Base-by-base conservation (phyloP, 2,113 vertebrate species). In the Planiliza haematocheilus region DNA sequence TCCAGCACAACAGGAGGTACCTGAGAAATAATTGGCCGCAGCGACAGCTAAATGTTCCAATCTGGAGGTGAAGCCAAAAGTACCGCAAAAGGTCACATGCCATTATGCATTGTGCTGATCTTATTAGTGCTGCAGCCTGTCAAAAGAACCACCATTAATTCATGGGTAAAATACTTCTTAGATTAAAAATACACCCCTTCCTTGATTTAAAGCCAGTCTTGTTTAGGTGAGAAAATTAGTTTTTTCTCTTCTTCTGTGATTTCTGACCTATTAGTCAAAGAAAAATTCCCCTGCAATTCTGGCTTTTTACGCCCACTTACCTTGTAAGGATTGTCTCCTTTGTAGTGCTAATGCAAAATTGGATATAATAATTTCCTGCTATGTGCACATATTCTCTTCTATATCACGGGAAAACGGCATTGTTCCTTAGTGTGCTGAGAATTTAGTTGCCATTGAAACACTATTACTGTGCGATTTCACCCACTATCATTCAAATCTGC, bases 21-120 rank as follows among this genome's bases (percentile, higher is more conserved):
- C 92, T 92, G 91, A 84, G 79, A 93, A 91, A 92, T 94, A 93
- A 94, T 92, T 93, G 92, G 90, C 91, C 89, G 81, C 91, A 84
- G 88, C 68, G 77, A 91, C 87, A 70, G 90, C 90, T 93, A 92
- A 94, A 92, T 92, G 89, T 91, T 90, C 91, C 90, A 85, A 90
- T 92, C 88, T 93, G 89, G 82, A 88, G 87, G 85, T 89, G 89
- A 92, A 91, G 87, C 84, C 82, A 82, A 85, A 88, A 88, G 86
- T 62, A 62, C 81, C 36, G 81, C 73, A 82, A 89, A 94, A 94
- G 93, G 93, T 94, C 92, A 93, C 46, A 72, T 80, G 61, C 80
- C 83, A 86, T 93, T 91, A 88, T 89, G 84, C 61, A 68, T 82
- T 86, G 66, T 14, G 51, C 76, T 85, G 86, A 86, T 92, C 87